Conservation (phyloP, 2,113 vertebrate species). For the Haplochromis burtoni region DNA sequence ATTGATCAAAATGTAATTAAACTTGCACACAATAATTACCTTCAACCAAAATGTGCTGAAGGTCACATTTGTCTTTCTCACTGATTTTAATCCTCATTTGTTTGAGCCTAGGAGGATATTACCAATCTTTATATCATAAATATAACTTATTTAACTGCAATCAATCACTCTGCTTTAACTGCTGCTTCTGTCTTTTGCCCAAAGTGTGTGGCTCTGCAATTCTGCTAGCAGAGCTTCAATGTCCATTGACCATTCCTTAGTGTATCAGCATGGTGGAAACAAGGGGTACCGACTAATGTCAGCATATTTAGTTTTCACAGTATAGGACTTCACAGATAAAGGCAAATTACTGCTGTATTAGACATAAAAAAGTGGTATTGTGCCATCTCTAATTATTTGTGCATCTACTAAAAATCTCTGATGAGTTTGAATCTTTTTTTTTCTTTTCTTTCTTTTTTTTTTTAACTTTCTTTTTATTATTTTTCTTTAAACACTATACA, state of each 20-base stretch:
- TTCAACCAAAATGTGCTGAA: background rate
- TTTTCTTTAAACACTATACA: background rate
- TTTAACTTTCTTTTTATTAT: background rate
- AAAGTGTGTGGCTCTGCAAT: background rate
- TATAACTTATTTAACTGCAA: background rate
- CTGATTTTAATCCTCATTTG: background rate
- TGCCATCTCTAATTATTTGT: background rate
- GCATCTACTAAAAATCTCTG: background rate
- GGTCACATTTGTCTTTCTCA: background rate
- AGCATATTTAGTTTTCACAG: background rate
- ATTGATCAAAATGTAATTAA: background rate
- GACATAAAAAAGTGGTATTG: too few species aligned
- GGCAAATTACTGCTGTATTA: background rate
- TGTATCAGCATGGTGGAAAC: background rate
- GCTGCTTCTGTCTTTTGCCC: background rate
- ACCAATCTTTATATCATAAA: background rate
- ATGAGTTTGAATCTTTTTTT: background rate
- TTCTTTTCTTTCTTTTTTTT: fast-evolving
- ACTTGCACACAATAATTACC: background rate
- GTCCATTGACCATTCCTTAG: background rate
- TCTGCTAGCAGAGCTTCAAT: background rate
- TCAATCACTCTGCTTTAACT: background rate
- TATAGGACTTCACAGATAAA: background rate
- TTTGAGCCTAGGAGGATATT: background rate
- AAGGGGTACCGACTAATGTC: background rate